phyloP scores from a whole-genome alignment of 2,888 invertebrate genomes.

The Lithodes maja region DNA sequence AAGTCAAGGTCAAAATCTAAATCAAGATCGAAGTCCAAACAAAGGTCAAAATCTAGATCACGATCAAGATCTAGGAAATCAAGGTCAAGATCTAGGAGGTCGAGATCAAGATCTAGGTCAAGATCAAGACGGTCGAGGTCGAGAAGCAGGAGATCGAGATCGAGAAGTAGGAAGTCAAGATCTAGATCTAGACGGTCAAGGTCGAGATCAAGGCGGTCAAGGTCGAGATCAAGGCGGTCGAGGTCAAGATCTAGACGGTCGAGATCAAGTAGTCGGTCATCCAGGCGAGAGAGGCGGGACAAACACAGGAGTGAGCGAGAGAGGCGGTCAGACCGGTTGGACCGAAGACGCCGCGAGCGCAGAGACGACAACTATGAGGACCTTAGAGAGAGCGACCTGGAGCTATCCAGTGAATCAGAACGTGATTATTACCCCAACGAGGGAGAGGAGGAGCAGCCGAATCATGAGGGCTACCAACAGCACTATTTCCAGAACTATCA shows the following conservation, averaged over 20 bases:
- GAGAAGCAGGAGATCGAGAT: constrained; percentile 1
- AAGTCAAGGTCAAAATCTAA: constrained; percentile 22
- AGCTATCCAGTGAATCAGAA: constrained; percentile 59
- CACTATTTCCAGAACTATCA: not conserved
- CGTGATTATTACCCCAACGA: constrained; percentile 15
- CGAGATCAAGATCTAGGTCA: constrained; percentile 25
- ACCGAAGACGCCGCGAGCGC: not conserved
- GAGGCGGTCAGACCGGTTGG: constrained; percentile 3
- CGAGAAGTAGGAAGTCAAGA: constrained; percentile 27
- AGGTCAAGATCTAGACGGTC: not conserved
- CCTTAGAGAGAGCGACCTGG: constrained; percentile 64
- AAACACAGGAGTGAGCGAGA: constrained; percentile 32
- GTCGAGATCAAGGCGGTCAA: constrained; percentile 8
- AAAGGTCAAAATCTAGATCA: constrained; percentile 37
- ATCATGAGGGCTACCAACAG: constrained; percentile 25
- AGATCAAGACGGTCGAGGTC: constrained; percentile 25
- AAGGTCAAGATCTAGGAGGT: constrained; percentile 31
- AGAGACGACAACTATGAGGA: constrained; percentile 52
- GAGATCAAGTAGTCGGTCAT: constrained; percentile 29
- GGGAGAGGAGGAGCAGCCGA: constrained; percentile 25
- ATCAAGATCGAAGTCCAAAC: constrained; percentile 19
- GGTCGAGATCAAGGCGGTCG: constrained; percentile 8
- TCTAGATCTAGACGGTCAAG: constrained; percentile 39
- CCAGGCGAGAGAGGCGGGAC: constrained; percentile 20
- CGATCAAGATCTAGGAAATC: constrained; percentile 43